Evolutionary conservation across 2,113 vertebrate species (phyloP).

Genomic region (Nothoprocta perdicaria): DNA sequence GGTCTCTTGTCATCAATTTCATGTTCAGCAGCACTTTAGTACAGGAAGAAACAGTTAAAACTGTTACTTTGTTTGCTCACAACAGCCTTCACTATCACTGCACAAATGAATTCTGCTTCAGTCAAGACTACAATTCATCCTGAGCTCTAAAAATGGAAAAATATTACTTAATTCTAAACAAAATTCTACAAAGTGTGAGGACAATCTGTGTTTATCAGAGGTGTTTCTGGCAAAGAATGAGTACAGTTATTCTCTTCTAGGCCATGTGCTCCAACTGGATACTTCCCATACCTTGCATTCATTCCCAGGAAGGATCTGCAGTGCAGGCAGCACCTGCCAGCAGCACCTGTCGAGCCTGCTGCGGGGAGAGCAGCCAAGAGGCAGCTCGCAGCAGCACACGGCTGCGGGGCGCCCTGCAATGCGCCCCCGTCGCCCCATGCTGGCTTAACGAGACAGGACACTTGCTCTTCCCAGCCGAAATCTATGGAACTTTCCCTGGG

Average conservation of each 20-base stretch:
- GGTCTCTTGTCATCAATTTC: not conserved
- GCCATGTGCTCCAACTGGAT: not conserved
- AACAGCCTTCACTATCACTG: not conserved
- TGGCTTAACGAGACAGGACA: accelerated
- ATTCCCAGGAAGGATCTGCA: not conserved
- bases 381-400: not conserved
- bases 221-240: not conserved
- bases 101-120: conserved; percentile 10
- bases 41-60: not conserved
- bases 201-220: not conserved
- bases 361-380: accelerated
- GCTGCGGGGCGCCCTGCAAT: not conserved
- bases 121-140: not conserved
- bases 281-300: not conserved
- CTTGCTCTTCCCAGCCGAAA: not conserved
- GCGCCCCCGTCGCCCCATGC: accelerated
- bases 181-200: not conserved
- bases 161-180: not conserved
- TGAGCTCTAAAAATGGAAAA: not conserved
- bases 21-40: not conserved
- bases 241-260: not conserved
- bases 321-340: not conserved
- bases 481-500: not conserved
- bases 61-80: conserved; percentile 11
- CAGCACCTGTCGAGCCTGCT: not conserved